Evolutionary conservation across 2,888 invertebrate genomes (phyloP), one percentile per base, ranked within the genome.

Genomic region (Drosophila lacicola): DNA sequence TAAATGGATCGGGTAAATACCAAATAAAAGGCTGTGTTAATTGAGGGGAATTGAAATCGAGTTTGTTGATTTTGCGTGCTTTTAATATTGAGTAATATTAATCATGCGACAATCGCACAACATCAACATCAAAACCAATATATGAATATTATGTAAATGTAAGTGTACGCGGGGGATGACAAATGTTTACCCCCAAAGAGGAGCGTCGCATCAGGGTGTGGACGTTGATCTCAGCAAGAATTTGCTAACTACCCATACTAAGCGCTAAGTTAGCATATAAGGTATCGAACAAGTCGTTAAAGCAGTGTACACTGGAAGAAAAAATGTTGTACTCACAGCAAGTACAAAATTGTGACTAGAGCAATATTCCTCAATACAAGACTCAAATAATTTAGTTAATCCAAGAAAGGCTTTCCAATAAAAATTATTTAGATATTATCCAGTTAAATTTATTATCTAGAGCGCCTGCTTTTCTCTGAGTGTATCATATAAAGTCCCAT

Each of bases 21-120:
- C 19, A 61, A 58, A 57, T 60, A 86, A 80, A 70, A 74, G 53
- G 51, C 36, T 67, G 82, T 66, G 87, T 72, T 82, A 82, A 82
- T 82, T 80, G 66, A 29, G 42, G 36, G 17, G 36, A 58, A 63
- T 61, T 64, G 56, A 64, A 56, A 69, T 50, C 60, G 64, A 50
- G 67, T 69, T 72, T 70, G 65, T 79, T 79, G 54, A 62, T 44
- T 65, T 58, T 70, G 67, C 76, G 76, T 87, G 82, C 44, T 63
- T 56, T 64, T 58, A 44, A 61, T 78, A 63, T 88, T 77, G 67
- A 64, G 77, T 77, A 82, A 76, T 57, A 25, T 63, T 64, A 76
- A 81, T 81, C 88, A 82, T 84, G 79, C 45, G 85, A 65, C 55
- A 62, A 17, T 11, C 41, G 19, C 42, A 17, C 4, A 34, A 44